Percentiles rank a stretch among this genome's conserved stretches.
phyloP scores from a whole-genome alignment of 2,797 vertebrate genomes.

The Pteronotus mesoamericanus region DNA sequence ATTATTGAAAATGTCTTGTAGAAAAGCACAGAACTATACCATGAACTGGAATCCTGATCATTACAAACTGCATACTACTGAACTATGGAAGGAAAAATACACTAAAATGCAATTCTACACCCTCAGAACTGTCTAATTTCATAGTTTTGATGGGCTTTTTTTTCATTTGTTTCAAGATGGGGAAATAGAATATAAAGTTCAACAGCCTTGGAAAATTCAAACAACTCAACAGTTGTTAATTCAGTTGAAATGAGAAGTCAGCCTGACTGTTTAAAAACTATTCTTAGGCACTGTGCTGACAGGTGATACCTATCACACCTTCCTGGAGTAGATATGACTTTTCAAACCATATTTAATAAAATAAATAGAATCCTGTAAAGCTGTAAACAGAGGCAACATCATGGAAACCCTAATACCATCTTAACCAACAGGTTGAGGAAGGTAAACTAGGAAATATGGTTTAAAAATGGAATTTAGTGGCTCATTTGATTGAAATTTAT shows the following conservation, averaged over 20 bases:
- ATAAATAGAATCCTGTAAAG: background rate
- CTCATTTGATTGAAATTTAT: background rate
- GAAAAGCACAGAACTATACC: background rate
- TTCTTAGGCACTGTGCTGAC: conserved; percentile 52
- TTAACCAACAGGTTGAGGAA: background rate
- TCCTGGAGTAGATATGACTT: background rate
- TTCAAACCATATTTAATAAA: conserved; percentile 27
- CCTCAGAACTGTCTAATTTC: background rate
- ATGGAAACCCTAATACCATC: background rate
- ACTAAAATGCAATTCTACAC: background rate
- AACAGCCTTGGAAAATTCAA: background rate
- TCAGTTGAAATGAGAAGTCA: conserved; percentile 64
- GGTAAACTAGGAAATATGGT: background rate
- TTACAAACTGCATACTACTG: background rate
- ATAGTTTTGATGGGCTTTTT: background rate
- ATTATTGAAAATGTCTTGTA: background rate
- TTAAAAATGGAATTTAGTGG: background rate
- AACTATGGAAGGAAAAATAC: background rate
- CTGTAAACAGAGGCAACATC: background rate
- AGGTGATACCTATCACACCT: background rate
- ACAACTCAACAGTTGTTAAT: conserved; percentile 61
- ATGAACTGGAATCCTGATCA: background rate
- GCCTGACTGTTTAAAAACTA: conserved; percentile 57
- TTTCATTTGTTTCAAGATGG: conserved; percentile 11
- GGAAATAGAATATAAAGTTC: conserved; percentile 16